phyloP scores from a whole-genome alignment of 2,797 vertebrate species.

The Apodemus agrarius region DNA sequence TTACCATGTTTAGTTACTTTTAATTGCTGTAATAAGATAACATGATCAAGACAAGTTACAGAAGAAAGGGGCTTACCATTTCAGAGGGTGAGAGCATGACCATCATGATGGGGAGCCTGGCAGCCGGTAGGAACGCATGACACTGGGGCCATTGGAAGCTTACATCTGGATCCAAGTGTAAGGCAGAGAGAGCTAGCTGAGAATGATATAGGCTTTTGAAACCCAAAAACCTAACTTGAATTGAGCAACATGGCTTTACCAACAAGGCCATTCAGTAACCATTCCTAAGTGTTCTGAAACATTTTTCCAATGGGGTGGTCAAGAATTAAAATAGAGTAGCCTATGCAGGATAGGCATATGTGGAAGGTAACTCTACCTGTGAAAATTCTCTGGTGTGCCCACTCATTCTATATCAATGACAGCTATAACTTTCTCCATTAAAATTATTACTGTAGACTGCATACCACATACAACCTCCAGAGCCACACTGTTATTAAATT shows the following conservation, averaged over 20 bases:
- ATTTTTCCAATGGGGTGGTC: background rate
- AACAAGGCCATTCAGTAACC: background rate
- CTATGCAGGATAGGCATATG: slow-evolving; percentile 64
- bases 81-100: background rate
- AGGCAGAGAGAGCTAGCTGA: background rate
- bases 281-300: background rate
- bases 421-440: slow-evolving; percentile 94
- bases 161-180: background rate
- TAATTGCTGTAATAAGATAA: background rate
- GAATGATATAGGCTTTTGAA: background rate
- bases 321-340: background rate
- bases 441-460: slow-evolving; percentile 98
- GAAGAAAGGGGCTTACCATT: background rate
- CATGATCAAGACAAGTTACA: background rate
- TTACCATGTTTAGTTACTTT: background rate
- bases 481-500: slow-evolving; percentile 94
- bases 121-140: background rate
- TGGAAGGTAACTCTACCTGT: slow-evolving; percentile 88
- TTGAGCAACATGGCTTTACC: background rate
- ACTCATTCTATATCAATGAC: slow-evolving; percentile 93
- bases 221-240: background rate
- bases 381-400: slow-evolving; percentile 94
- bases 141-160: background rate
- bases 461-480: slow-evolving; percentile 91
- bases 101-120: background rate